Evolutionary conservation across 2,113 vertebrate species (phyloP), one percentile per base, ranked within the genome.

Genomic region (Sinosuthora webbiana): DNA sequence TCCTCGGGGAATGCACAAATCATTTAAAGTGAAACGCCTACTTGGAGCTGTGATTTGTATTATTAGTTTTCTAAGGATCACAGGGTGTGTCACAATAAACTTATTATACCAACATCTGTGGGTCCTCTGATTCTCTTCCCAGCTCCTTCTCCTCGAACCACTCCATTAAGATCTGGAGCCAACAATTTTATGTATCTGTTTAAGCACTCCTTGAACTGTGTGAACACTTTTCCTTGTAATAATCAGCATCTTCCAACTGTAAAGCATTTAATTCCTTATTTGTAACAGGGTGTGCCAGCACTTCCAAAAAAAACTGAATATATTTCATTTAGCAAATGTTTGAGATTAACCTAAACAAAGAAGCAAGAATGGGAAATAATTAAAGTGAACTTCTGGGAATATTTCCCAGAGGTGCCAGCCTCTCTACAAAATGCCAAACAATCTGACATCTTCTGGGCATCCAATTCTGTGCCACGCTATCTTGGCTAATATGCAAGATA

Each of bases 81-180:
- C 47, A 87, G 87, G 96, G 93, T 94, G 83, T 93, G 89, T 94
- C 95, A 92, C 0, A 4, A 86, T 64, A 62, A 81, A 90, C 42
- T 93, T 74, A 49, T 68, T 84, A 80, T 10, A 90, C 68, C 70
- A 91, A 53, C 81, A 97, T 88, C 71, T 92, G 87, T 50, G 63
- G 42, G 42, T 60, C 35, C 47, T 83, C 90, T 83, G 71, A 88
- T 75, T 95, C 56, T 78, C 52, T 88, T 90, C 79, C 71, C 56
- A 81, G 71, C 78, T 94, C 85, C 79, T 74, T 86, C 79, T 83
- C 60, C 47, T 87, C 59, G 64, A 94, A 86, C 52, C 75, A 81
- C 39, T 39, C 60, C 85, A 93, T 27, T 77, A 83, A 88, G 92
- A 74, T 85, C 64, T 74, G 52, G 50, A 90, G 92, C 47, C 89